Percentiles rank a stretch among this genome's conserved stretches.
Evolutionary conservation across 2,888 invertebrate species (phyloP).

Genomic region (Drosophila koepferae): DNA sequence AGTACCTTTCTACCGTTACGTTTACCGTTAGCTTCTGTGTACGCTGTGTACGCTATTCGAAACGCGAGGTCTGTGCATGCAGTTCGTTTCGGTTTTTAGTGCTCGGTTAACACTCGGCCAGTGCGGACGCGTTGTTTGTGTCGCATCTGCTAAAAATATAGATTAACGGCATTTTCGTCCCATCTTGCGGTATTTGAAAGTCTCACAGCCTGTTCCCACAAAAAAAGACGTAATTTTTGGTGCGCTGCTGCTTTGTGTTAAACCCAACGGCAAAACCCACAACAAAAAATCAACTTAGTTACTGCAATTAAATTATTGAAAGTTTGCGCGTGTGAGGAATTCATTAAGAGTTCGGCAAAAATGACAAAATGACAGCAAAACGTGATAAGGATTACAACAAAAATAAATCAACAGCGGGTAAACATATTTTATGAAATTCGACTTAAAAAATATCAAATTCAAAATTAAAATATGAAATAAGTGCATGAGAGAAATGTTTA

Average conservation of each 20-base stretch:
- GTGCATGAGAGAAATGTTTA: neutral
- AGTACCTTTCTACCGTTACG: conserved; percentile 59
- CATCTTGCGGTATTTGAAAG: conserved; percentile 2
- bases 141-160: neutral
- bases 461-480: neutral
- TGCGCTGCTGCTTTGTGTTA: conserved; percentile 3
- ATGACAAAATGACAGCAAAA: conserved; percentile 85
- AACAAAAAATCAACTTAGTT: conserved; percentile 8
- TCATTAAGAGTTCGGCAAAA: conserved; percentile 74
- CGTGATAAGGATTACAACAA: conserved; percentile 84
- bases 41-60: conserved; percentile 2
- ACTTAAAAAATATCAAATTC: neutral
- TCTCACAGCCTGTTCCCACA: neutral
- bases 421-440: conserved; percentile 25
- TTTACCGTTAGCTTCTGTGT: conserved; percentile 56
- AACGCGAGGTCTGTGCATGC: conserved; percentile 22
- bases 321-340: conserved; percentile 51
- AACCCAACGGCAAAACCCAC: conserved; percentile 35
- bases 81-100: conserved; percentile 51
- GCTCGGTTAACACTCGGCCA: conserved; percentile 60
- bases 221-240: conserved; percentile 58
- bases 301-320: conserved; percentile 10
- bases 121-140: conserved; percentile 50
- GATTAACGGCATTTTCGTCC: neutral
- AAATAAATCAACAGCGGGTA: conserved; percentile 84